Evolutionary conservation across 2,797 vertebrate genomes (phyloP).

Genomic region (Parauchenoglanis ngamensis): DNA sequence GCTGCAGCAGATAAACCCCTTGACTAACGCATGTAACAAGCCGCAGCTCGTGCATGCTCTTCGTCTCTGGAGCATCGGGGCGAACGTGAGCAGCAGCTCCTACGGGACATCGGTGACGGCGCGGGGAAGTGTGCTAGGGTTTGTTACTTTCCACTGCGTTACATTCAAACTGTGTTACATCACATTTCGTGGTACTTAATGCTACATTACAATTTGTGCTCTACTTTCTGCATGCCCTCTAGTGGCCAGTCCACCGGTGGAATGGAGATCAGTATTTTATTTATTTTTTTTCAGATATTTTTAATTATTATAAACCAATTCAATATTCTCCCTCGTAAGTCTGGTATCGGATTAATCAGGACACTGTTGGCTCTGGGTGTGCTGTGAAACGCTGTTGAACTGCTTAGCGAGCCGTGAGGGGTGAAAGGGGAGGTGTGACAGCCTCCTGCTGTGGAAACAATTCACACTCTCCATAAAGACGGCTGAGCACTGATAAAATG

Average conservation of each 20-base stretch:
- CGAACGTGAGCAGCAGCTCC: not conserved
- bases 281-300: not conserved
- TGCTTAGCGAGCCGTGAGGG: not conserved
- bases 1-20: not conserved
- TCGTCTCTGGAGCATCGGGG: not conserved
- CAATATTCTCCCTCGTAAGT: not conserved
- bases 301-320: not conserved
- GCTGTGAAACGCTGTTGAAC: not conserved
- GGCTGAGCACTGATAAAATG: not conserved
- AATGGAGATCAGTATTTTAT: not conserved
- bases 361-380: not conserved
- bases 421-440: not conserved
- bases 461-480: not conserved
- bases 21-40: not conserved
- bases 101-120: not conserved
- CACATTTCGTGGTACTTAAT: not conserved
- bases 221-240: not conserved
- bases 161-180: not conserved
- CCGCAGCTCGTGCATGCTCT: not conserved
- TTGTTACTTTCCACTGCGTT: too few relatives aligned
- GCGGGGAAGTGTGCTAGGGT: not conserved
- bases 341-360: not conserved
- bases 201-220: too few relatives aligned
- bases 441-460: conserved; percentile 4
- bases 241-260: not conserved